These are phyloP conservation scores for Agapornis canus DNA, from an alignment of 2,797 vertebrate genomes.

Conservation along the genomic window DNA sequence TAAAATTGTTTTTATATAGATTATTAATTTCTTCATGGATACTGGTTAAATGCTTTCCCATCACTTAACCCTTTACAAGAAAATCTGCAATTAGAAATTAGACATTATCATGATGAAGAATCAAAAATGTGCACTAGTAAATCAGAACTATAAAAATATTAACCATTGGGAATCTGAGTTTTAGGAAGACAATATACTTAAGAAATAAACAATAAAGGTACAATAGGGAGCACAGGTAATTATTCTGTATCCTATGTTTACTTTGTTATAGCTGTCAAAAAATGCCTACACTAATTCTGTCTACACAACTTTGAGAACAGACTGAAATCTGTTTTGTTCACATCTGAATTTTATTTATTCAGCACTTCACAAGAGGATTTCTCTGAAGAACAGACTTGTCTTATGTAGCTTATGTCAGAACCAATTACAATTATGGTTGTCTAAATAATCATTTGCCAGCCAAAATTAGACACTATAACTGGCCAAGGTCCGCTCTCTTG, in stretches of 20 bases:
- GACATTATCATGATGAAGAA: not conserved
- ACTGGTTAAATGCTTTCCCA: not conserved
- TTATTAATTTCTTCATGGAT: not conserved
- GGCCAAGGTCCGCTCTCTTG: no score
- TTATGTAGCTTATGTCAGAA: not conserved
- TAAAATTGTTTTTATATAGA: not conserved
- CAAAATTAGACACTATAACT: not conserved
- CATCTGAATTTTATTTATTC: not conserved
- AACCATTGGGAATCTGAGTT: not conserved
- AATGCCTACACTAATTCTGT: not conserved
- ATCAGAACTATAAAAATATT: not conserved
- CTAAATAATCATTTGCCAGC: not conserved
- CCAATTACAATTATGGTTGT: not conserved
- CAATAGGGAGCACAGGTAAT: not conserved
- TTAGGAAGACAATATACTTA: not conserved
- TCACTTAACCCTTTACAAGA: not conserved
- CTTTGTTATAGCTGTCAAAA: not conserved
- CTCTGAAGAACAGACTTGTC: not conserved
- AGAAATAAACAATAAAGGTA: not conserved
- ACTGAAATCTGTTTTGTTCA: not conserved
- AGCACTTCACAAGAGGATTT: not conserved
- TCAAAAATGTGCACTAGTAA: not conserved
- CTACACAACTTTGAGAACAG: not conserved
- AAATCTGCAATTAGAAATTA: not conserved
- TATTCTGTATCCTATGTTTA: not conserved